Conservation (phyloP, 1,140 invertebrate species). For the Calliopsis andreniformis region DNA sequence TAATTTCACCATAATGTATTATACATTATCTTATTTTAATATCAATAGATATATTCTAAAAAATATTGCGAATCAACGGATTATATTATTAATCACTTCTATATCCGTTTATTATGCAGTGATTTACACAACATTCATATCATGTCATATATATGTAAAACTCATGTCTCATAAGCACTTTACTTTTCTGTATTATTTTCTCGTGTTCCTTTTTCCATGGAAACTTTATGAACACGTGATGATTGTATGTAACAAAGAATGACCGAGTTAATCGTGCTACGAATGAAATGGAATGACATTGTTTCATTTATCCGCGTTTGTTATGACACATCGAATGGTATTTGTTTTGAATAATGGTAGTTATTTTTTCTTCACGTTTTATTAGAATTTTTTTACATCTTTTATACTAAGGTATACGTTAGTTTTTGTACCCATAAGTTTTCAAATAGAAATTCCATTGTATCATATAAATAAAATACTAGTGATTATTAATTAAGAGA, state of each 20-base stretch:
- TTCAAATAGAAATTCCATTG: no score
- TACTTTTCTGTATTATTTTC: background rate
- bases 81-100: conserved; percentile 37
- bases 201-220: background rate
- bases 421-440: background rate
- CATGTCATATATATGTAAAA: conserved; percentile 29
- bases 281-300: background rate
- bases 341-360: background rate
- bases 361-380: background rate
- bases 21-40: conserved; percentile 74
- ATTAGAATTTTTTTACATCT: conserved; percentile 3
- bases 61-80: conserved; percentile 44
- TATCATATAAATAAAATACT: background rate
- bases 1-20: conserved; percentile 73
- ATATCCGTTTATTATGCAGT: conserved; percentile 33
- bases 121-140: conserved; percentile 42
- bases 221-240: background rate
- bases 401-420: background rate
- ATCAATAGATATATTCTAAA: conserved; percentile 73
- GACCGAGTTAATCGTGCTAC: background rate
- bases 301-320: background rate
- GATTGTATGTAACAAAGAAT: background rate
- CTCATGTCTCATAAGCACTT: conserved; percentile 19
- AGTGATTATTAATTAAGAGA: background rate
- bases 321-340: background rate